These are phyloP conservation scores for Drosophila picticornis DNA, from an alignment of 2,888 invertebrate species.

Conservation along the genomic window DNA sequence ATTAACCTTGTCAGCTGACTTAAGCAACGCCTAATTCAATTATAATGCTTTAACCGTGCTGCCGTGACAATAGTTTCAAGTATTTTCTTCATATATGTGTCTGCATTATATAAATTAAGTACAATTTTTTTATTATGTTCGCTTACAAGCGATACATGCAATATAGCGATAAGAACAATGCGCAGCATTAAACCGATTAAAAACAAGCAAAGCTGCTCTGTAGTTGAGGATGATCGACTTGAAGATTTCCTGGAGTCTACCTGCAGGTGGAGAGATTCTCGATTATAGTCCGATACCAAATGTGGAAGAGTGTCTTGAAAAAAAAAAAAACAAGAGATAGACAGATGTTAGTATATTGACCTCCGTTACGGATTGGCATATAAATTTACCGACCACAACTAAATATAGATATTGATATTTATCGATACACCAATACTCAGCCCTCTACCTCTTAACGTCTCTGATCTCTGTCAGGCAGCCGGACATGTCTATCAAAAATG, in stretches of 20 bases:
- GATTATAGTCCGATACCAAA: not conserved
- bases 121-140: slow-evolving; percentile 16
- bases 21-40: slow-evolving; percentile 32
- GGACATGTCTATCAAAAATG: not conserved
- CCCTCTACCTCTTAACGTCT: not conserved
- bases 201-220: not conserved
- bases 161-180: slow-evolving; percentile 45
- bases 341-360: not conserved
- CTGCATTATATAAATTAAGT: slow-evolving; percentile 17
- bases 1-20: slow-evolving; percentile 37
- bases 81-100: slow-evolving; percentile 16
- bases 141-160: slow-evolving; percentile 37
- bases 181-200: slow-evolving; percentile 4
- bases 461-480: not conserved
- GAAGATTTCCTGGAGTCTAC: not conserved
- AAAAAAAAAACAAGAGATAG: too few relatives aligned
- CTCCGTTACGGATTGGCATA: not conserved
- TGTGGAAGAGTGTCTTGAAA: not conserved
- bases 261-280: not conserved
- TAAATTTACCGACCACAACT: too few relatives aligned
- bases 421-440: not conserved
- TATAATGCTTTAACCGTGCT: slow-evolving; percentile 24
- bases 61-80: slow-evolving; percentile 37
- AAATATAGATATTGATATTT: too few relatives aligned
- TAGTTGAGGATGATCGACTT: not conserved